Evolutionary conservation across 2,888 invertebrate species (phyloP), one percentile per base, ranked within the genome.

Genomic region (Dorcus hopei): DNA sequence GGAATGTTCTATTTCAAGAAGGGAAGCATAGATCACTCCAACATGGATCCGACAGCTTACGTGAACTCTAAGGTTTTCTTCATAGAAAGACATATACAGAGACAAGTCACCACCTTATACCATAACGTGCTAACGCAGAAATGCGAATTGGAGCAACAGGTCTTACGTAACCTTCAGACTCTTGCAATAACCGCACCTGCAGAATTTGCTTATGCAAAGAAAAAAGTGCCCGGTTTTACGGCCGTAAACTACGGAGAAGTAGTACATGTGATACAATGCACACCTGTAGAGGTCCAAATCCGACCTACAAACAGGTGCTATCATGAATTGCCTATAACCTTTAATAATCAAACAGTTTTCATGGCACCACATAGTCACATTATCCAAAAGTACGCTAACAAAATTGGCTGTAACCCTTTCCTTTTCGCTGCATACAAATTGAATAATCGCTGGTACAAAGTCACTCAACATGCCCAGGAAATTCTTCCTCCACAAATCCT

Each of bases 191-290:
- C 59, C 3, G 33, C 52, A 9, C 62, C 61, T 0, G 58, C 56
- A 40, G 58, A 59, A 23, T 58, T 62, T 9, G 59, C 59, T 8
- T 60, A 39, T 14, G 42, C 60, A n/a, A 40, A 62, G n/a, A 64
- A 53, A 48, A 56, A 62, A 50, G 50, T 52, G 3, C 51, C 59
- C 9, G 62, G 62, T 2, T 59, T 57, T 39, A 55, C 58, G 19
- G 62, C 62, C 6, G 41, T 51, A 23, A 49, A 43, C 9, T 43
- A 51, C 3, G 62, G 62, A 9, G 61, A 63, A 58, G 50, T 57
- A 4, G 41, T 63, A 0, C 58, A 59, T 9, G 55, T 63, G 9
- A 62, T 62, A 19, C 54, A 62, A 58, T 63, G 61, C 23, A 56
- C 50, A 9, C 53, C 61, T 5, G 49, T 61, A 7, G 57, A 58